These are phyloP conservation scores for Shargacucullia verbasci DNA, from an alignment of 2,888 invertebrate genomes.

Conservation along the genomic window DNA sequence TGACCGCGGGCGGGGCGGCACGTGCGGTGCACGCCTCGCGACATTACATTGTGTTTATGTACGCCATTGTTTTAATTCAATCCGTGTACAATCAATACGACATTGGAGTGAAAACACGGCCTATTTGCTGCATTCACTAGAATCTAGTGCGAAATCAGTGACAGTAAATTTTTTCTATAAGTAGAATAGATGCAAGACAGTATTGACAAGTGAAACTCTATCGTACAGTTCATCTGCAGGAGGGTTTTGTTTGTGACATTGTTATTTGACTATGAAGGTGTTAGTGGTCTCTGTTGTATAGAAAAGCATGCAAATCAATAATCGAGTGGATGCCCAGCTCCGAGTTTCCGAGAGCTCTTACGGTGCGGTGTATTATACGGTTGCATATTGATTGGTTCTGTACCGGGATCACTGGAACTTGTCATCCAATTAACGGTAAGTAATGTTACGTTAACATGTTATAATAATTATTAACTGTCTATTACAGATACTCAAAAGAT, in stretches of 20 bases:
- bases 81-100: constrained; percentile 83
- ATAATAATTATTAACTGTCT: constrained; percentile 20
- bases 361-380: constrained; percentile 78
- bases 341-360: constrained; percentile 72
- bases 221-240: constrained; percentile 74
- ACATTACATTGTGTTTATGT: constrained; percentile 82
- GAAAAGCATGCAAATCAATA: constrained; percentile 85
- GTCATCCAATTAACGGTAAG: constrained; percentile 76
- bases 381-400: constrained; percentile 85
- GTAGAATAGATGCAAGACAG: constrained; percentile 69
- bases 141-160: constrained; percentile 66
- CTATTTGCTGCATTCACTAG: constrained; percentile 66
- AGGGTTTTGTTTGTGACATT: constrained; percentile 76
- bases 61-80: constrained; percentile 82
- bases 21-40: constrained; percentile 87
- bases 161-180: constrained; percentile 66
- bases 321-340: constrained; percentile 77
- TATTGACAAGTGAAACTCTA: constrained; percentile 87
- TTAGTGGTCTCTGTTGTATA: constrained; percentile 77
- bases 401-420: constrained; percentile 73
- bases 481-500: constrained; percentile 29
- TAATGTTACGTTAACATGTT: constrained; percentile 46
- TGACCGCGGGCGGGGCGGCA: constrained; percentile 88
- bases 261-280: constrained; percentile 77
- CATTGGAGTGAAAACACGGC: constrained; percentile 74